These are phyloP conservation scores for Tenebrio molitor DNA, from an alignment of 1,140 invertebrate genomes.

Conservation along the genomic window DNA sequence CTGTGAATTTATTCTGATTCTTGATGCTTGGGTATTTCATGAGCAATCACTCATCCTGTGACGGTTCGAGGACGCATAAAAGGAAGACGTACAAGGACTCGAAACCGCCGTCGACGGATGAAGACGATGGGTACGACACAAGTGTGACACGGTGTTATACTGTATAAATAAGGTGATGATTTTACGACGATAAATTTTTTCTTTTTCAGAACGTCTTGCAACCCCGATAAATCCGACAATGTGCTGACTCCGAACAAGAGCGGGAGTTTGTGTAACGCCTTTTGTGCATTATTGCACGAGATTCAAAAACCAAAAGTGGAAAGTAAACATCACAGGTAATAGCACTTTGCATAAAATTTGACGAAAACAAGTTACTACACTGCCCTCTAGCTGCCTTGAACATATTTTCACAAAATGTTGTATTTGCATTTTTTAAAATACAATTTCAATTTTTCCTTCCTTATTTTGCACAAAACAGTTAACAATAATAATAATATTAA, in stretches of 20 bases:
- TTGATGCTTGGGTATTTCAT: conserved; percentile 28
- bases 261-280: conserved; percentile 5
- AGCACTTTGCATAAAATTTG: no score
- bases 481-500: no score
- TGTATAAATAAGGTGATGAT: conserved; percentile 40
- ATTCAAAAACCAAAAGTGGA: no score
- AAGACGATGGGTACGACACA: conserved; percentile 34
- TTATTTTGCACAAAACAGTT: no score
- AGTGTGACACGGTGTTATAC: conserved; percentile 45
- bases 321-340: no score
- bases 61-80: conserved; percentile 41
- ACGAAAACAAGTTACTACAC: no score
- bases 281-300: no score
- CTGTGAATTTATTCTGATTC: conserved; percentile 23
- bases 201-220: conserved; percentile 5
- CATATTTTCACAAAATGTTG: no score
- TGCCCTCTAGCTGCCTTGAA: no score
- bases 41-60: conserved; percentile 43
- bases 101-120: conserved; percentile 23
- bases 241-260: conserved; percentile 15
- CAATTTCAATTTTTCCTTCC: no score
- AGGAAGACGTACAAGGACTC: conserved; percentile 38
- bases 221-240: conserved; percentile 24
- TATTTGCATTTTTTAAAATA: no score
- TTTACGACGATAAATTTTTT: conserved; percentile 33